A percentile compares a stretch with the other conserved stretches of the same genome.
Evolutionary conservation across 2,888 invertebrate genomes (phyloP).

Genomic region (Pollenia amentaria): DNA sequence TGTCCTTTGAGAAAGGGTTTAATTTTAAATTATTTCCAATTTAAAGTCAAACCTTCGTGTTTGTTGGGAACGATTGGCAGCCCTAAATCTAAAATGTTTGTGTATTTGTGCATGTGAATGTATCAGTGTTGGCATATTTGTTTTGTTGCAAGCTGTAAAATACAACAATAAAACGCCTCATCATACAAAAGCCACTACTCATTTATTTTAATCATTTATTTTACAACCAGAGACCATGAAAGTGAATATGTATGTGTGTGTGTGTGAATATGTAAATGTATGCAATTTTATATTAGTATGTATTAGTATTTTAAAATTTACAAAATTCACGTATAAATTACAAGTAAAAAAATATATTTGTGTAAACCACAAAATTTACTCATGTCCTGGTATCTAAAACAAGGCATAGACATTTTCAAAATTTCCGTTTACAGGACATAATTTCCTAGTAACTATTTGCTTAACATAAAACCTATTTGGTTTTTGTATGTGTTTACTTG

Average conservation of each 20-base stretch:
- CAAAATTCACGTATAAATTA: constrained; percentile 8
- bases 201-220: constrained; percentile 55
- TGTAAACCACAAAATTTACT: constrained; percentile 23
- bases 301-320: background rate
- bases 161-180: constrained; percentile 48
- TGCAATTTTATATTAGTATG: background rate
- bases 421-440: constrained; percentile 28
- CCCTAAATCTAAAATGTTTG: background rate
- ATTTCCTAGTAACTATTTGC: background rate
- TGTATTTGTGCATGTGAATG: background rate
- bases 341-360: background rate
- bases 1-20: too few species aligned
- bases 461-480: background rate
- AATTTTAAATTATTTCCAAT: too few species aligned
- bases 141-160: constrained; percentile 21
- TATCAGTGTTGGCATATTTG: constrained; percentile 25
- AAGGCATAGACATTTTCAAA: constrained; percentile 16
- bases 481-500: background rate
- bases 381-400: background rate
- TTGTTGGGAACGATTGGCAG: too few species aligned
- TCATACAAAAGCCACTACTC: constrained; percentile 37
- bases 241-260: background rate
- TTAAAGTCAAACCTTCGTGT: too few species aligned
- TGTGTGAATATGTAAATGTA: background rate
- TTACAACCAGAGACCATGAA: constrained; percentile 1